Conservation (phyloP, 2,113 vertebrate genomes). For the Cranoglanis bouderius region DNA sequence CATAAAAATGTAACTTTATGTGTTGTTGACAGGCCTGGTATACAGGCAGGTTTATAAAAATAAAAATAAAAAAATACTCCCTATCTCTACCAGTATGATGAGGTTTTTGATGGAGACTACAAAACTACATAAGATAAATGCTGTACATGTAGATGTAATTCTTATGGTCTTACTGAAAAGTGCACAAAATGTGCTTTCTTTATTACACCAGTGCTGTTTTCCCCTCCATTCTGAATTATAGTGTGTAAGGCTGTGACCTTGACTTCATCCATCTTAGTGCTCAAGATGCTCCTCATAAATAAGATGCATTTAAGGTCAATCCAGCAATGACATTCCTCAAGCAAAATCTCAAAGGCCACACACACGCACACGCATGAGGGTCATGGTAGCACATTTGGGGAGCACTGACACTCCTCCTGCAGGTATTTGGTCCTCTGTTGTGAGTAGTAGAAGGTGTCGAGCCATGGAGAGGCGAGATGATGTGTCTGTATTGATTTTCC, state of each 20-base stretch:
- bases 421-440: conserved; percentile 33
- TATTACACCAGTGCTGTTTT: background rate
- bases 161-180: background rate
- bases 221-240: background rate
- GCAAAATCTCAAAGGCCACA: conserved; percentile 9
- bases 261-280: background rate
- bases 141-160: background rate
- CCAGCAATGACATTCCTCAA: background rate
- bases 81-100: background rate
- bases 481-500: conserved; percentile 45
- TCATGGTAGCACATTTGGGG: background rate
- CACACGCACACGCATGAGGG: conserved; percentile 15
- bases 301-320: conserved; percentile 19
- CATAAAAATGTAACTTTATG: background rate
- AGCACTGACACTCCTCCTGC: conserved; percentile 18
- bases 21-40: background rate
- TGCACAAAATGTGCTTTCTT: background rate
- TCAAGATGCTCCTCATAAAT: background rate
- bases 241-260: background rate
- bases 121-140: background rate
- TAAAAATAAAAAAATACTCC: no score
- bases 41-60: no score
- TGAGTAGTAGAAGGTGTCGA: conserved; percentile 41
- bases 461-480: conserved; percentile 6
- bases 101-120: background rate